Base-by-base conservation (phyloP, 2,888 invertebrate species). In the Leptopilina drosophilae region DNA sequence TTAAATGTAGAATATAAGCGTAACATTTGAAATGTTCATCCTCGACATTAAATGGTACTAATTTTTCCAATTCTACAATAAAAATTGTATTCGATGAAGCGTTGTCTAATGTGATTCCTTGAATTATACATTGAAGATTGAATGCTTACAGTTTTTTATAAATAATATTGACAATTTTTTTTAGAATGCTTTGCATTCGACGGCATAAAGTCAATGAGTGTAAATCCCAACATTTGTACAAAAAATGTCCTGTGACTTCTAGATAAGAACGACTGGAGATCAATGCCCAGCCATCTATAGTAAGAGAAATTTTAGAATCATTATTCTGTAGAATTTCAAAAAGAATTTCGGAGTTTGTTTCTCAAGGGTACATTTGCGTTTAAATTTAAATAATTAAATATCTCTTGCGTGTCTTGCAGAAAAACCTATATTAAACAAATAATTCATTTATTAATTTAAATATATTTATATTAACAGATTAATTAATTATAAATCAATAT, bases 21-120 rank as follows among this genome's bases (percentile, higher is more conserved):
- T 87, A 82, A 77, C 87, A 88, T 11, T 85, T 80, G 78, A 87
- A 89, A 84, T 88, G 87, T 62, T 84, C 80, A 80, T 87, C 64
- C 75, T 83, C 81, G 62, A 75, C 33, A 82, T 85, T 82, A 33
- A 64, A 64, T 80, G 84, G 14, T 20, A 12, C 42, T 64, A 64
- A 11, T 33, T 33, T 46, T 5, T 67, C 46, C 9, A 79, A 53
- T 64, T 77, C 79, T 8, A 20, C 46, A 14, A 79, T 49, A 64
- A 77, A 79, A 14, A 67, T 62, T 11, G 77, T 69, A 40, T 79
- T 79, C n/a, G 77, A 77, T 26, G 76, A 12, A 46, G 62, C 77
- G 33, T 79, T 79, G 15, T 79, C 59, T 49, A 77, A 12, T 46
- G 79, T 79, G 62, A 77, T 77, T 0, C 69, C 77, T 64, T 77